Evolutionary conservation across 2,113 vertebrate genomes (phyloP).

Genomic region (Saimiri boliviensis): DNA sequence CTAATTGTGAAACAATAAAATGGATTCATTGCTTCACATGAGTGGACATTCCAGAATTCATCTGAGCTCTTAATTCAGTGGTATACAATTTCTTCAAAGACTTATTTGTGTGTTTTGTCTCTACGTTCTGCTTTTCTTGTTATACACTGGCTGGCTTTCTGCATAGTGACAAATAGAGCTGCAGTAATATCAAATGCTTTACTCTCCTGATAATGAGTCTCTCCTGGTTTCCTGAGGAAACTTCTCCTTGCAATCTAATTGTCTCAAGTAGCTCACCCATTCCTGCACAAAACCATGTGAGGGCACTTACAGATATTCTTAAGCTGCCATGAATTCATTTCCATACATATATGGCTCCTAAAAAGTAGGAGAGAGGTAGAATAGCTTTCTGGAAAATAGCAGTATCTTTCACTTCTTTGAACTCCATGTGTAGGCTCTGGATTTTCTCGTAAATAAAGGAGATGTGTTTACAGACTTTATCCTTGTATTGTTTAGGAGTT

Average conservation of each 20-base stretch:
- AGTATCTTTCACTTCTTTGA: background rate
- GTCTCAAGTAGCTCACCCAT: background rate
- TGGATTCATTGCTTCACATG: background rate
- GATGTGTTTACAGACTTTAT: background rate
- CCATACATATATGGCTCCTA: background rate
- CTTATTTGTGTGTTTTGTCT: background rate
- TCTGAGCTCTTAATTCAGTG: background rate
- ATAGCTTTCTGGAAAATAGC: background rate
- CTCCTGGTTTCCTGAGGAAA: background rate
- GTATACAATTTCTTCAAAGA: background rate
- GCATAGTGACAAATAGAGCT: background rate
- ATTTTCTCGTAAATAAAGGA: background rate
- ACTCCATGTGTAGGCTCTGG: background rate
- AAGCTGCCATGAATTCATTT: background rate
- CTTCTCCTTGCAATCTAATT: background rate
- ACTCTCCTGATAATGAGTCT: background rate
- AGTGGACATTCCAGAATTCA: background rate
- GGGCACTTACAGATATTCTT: background rate
- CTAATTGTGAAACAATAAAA: background rate
- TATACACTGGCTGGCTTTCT: background rate
- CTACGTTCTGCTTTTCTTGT: background rate
- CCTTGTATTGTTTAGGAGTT: background rate
- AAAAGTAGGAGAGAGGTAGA: background rate
- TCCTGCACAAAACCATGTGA: background rate
- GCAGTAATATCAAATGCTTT: background rate